Evolutionary conservation across 1,140 invertebrate species (phyloP).

Genomic region (Philopotamus ludificatus): DNA sequence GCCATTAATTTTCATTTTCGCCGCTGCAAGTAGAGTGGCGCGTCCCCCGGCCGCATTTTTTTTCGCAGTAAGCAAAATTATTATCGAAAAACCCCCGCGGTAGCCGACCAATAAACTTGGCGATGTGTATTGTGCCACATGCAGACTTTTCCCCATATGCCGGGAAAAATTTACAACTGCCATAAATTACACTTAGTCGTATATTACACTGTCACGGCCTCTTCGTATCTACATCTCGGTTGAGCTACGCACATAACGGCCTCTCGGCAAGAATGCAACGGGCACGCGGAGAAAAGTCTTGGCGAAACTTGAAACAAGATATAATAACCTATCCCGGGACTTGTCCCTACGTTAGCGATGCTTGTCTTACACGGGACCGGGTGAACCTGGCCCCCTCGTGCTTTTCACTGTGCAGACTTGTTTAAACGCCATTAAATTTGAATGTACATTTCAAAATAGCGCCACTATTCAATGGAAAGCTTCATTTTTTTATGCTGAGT

Average conservation of each 20-base stretch:
- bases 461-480: conserved; percentile 3
- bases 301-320: conserved; percentile 29
- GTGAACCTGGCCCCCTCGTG: not conserved
- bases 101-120: not conserved
- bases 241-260: conserved; percentile 34
- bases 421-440: conserved; percentile 30
- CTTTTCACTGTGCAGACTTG: conserved; percentile 12
- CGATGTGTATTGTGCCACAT: not conserved
- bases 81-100: not conserved
- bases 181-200: conserved; percentile 38
- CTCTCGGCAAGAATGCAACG: conserved; percentile 32
- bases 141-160: conserved; percentile 26
- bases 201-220: conserved; percentile 20
- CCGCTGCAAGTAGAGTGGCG: not conserved
- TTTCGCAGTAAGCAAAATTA: not conserved
- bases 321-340: conserved; percentile 32
- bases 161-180: conserved; percentile 34
- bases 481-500: not conserved
- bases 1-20: not conserved
- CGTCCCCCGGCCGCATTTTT: not conserved
- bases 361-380: conserved; percentile 5
- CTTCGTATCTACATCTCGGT: conserved; percentile 20
- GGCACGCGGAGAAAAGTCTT: conserved; percentile 11
- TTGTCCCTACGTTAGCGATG: conserved; percentile 16
- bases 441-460: conserved; percentile 16